A percentile compares a stretch with the other conserved stretches of the same genome.
Conservation (phyloP, 1,140 invertebrate genomes). For the Lanistes nyassanus region DNA sequence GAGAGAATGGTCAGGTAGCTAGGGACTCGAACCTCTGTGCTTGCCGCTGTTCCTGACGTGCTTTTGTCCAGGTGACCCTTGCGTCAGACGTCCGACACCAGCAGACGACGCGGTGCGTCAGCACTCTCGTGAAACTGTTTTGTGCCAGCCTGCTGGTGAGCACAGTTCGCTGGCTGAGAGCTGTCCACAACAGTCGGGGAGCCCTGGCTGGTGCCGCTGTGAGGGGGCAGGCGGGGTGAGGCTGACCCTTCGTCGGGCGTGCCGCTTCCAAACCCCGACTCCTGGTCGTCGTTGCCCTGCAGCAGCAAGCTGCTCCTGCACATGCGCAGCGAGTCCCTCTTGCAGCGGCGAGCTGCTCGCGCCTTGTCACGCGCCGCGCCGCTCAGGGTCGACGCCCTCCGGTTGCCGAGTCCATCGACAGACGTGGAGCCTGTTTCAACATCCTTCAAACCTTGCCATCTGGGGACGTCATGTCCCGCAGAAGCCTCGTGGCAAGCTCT, state of each 20-base stretch:
- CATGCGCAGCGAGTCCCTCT: too few relatives aligned
- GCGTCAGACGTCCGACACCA: constrained; percentile 13
- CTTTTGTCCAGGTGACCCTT: background rate
- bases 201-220: background rate
- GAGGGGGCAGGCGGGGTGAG: background rate
- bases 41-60: background rate
- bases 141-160: background rate
- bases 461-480: background rate
- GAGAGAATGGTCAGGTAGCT: background rate
- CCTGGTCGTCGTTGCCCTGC: too few relatives aligned
- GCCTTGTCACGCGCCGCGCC: background rate
- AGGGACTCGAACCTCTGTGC: background rate
- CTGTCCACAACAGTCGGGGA: too few relatives aligned
- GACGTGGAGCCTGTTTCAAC: background rate
- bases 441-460: background rate
- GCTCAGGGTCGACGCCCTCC: too few relatives aligned
- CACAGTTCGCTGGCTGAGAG: background rate
- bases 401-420: background rate
- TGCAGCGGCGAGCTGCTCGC: background rate
- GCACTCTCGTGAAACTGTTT: background rate
- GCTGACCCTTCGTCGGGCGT: background rate
- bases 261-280: too few relatives aligned
- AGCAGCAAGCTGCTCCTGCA: too few relatives aligned
- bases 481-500: background rate
- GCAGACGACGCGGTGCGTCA: background rate